Base-by-base conservation (phyloP, 2,113 vertebrate species). In the Hymenochirus boettgeri region DNA sequence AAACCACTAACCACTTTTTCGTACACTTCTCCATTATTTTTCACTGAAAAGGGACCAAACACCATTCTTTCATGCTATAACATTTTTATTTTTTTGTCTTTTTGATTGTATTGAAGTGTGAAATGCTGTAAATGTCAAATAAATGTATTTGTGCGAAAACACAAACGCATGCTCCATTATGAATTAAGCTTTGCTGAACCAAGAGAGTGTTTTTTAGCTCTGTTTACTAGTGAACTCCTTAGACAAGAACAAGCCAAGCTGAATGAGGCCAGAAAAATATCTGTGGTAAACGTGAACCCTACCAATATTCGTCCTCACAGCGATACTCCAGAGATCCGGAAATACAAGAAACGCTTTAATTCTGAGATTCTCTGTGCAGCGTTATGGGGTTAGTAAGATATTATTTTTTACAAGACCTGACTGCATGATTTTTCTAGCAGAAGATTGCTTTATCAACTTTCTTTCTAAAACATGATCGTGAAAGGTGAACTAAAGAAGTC, bases 301-400 rank as follows among this genome's bases (percentile, higher is more conserved):
- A 99, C 96, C 73, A 99, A 99, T 86, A 99, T 98, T 79, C 82
- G 96, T 1, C 96, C 96, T 26, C 96, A 99, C 80, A 99, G 94
- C 2, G 96, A 99, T 83, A 98, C 96, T 2, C 96, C 96, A 0
- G 96, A 99, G 87, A 99, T 99, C 76, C 92, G 96, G 19, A 99
- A 99, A 65, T 99, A 99, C 81, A 99, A 99, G 89, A 99, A 99
- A 50, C 92, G 96, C 71, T 99, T 99, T 87, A 99, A 98, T 83
- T 99, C 96, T 0, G 96, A 99, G 88, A 99, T 99, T 73, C 92
- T 99, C 18, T 99, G 96, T 52, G 96, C 96, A 0, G 96, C 96
- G 13, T 77, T 99, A 0, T 99, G 96, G 96, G 96, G 96, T 99
- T 75, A 89, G 65, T 69, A 23, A 9, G 1, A 24, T 15, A n/a